Evolutionary conservation across 2,888 invertebrate genomes (phyloP).

Genomic region (Meliscaeva auricollis): DNA sequence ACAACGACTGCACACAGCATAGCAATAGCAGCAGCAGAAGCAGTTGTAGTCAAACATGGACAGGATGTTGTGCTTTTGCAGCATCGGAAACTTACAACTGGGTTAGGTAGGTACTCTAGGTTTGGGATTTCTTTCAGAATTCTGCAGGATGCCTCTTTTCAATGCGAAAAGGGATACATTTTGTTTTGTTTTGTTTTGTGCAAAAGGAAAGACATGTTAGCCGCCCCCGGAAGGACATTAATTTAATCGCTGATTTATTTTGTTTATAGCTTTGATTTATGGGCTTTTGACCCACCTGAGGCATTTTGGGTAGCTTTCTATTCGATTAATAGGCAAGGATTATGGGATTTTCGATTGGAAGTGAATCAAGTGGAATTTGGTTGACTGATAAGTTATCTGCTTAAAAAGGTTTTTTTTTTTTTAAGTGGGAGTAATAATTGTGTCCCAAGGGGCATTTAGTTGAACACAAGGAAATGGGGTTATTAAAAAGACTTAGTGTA

Average conservation of each 20-base stretch:
- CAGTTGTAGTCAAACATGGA: not conserved
- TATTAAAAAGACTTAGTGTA: no score
- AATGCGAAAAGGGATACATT: not conserved
- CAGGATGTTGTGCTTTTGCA: not conserved
- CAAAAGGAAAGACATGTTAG: conserved; percentile 1
- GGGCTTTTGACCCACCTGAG: conserved; percentile 27
- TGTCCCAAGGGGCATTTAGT: not conserved
- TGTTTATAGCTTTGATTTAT: conserved; percentile 39
- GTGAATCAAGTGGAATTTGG: conserved; percentile 4
- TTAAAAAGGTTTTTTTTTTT: not conserved
- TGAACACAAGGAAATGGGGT: not conserved
- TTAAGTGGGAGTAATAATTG: not conserved
- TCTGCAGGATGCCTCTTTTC: not conserved
- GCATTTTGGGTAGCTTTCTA: conserved; percentile 25
- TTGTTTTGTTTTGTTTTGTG: conserved; percentile 22
- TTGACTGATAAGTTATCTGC: conserved; percentile 8
- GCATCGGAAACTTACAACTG: not conserved
- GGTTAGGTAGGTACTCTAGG: no score
- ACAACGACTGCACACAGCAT: no score
- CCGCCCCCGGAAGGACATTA: conserved; percentile 35
- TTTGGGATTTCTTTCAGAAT: not conserved
- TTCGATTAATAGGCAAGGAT: conserved; percentile 47
- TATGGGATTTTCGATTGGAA: conserved; percentile 14
- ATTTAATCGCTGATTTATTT: conserved; percentile 42
- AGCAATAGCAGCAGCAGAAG: not conserved